phyloP scores from a whole-genome alignment of 2,797 vertebrate species.

The Pantherophis alleghaniensis region DNA sequence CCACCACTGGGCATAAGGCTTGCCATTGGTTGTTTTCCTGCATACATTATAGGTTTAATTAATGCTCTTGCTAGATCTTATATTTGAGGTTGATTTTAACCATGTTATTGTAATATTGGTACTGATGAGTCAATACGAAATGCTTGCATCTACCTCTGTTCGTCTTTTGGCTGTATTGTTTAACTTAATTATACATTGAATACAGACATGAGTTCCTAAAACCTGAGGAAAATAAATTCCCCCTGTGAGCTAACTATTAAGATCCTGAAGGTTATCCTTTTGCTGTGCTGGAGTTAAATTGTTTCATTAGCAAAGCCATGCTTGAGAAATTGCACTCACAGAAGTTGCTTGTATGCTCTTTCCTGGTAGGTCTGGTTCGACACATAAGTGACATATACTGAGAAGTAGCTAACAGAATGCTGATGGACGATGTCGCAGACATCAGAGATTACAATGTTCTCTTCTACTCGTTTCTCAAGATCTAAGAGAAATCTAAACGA shows the following conservation, averaged over 20 bases:
- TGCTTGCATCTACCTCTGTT: no score
- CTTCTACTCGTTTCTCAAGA: slow-evolving; percentile 90
- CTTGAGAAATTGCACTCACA: slow-evolving; percentile 77
- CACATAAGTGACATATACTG: slow-evolving; percentile 91
- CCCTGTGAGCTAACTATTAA: background rate
- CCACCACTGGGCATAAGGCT: no score
- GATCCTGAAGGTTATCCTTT: slow-evolving; percentile 1
- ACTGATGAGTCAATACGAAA: no score
- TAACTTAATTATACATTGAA: background rate
- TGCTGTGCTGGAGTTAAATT: background rate
- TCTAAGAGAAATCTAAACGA: slow-evolving; percentile 87
- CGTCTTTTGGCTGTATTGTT: no score
- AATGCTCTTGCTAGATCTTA: no score
- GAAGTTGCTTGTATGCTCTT: slow-evolving; percentile 89
- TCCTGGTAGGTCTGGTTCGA: slow-evolving; percentile 98
- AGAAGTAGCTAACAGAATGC: slow-evolving; percentile 85
- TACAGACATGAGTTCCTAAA: background rate
- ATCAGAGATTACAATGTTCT: slow-evolving; percentile 89
- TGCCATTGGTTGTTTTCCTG: no score
- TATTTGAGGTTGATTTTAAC: no score
- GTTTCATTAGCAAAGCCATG: slow-evolving; percentile 6
- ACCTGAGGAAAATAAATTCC: background rate
- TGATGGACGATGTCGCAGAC: slow-evolving; percentile 90
- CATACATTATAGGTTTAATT: no score
- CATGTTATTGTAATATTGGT: no score